Percentiles rank a stretch among this genome's conserved stretches.
phyloP scores from a whole-genome alignment of 2,113 vertebrate genomes.

The Sebastes fasciatus region DNA sequence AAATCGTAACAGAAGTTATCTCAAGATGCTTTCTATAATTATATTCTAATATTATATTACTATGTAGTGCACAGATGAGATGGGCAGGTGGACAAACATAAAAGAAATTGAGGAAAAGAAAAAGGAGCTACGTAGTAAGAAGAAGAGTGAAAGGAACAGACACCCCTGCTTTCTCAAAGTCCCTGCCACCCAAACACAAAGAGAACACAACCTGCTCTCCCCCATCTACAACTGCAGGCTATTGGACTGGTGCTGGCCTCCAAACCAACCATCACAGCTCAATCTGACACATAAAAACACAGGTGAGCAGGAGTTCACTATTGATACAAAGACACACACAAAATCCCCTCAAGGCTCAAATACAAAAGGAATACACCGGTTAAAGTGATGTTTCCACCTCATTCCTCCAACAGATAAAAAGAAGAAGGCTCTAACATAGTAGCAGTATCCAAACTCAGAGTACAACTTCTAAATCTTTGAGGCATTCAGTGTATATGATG shows the following conservation, averaged over 20 bases:
- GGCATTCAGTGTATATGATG: neutral
- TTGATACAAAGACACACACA: neutral
- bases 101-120: no score
- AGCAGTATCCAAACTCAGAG: neutral
- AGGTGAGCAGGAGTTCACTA: slow-evolving; percentile 18
- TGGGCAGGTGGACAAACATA: no score
- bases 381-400: slow-evolving; percentile 14
- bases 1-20: no score
- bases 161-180: neutral
- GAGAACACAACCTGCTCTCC: neutral
- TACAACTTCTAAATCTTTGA: neutral
- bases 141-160: slow-evolving; percentile 10
- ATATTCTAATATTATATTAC: no score
- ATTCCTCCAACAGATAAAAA: neutral
- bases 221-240: slow-evolving; percentile 24
- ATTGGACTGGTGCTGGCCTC: slow-evolving; percentile 37
- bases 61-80: no score
- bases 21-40: no score
- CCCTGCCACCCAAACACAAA: neutral
- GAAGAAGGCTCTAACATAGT: neutral
- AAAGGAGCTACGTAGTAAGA: neutral
- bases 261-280: slow-evolving; percentile 39
- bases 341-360: neutral
- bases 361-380: neutral
- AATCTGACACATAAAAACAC: slow-evolving; percentile 42